Evolutionary conservation across 2,888 invertebrate species (phyloP), one percentile per base, ranked within the genome.

Genomic region (Sinhomidia bicolor): DNA sequence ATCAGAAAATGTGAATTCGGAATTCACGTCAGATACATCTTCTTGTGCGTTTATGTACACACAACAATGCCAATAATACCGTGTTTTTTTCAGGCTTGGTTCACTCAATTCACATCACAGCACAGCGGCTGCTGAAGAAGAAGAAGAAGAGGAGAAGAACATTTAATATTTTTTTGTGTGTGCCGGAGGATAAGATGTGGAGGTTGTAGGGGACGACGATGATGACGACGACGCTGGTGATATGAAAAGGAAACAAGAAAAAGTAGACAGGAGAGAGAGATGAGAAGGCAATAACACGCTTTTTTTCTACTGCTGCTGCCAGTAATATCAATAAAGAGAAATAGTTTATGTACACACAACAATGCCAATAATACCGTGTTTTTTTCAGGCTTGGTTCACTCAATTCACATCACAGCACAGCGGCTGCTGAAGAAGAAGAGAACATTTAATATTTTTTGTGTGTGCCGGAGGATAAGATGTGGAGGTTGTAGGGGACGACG

Each of bases 291-390:
- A 85, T 85, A 76, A 60, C 9, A 14, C 51, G 32, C 78, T 78
- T 29, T n/a, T n/a, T n/a, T n/a, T n/a, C n/a, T n/a, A n/a, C n/a
- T n/a, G n/a, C n/a, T 47, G 5, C 76, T 71, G 6, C 74, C 10
- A 54, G 74, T 76, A 78, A 85, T 78, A 51, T 36, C 78, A 85
- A 85, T 85, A 85, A 85, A 85, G 78, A 85, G 78, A 65, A 78
- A 65, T 60, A n/a, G 7, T 36, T n/a, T n/a, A n/a, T n/a, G n/a
- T n/a, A n/a, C n/a, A n/a, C n/a, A n/a, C n/a, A 41, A 41, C 41
- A 41, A 41, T 79, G 44, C 9, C n/a, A n/a, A n/a, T n/a, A n/a
- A 17, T 32, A 9, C 29, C 51, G 23, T 79, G 54, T 79, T 79
- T 57, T 79, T 51, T 20, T 57, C 6, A 54, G 23, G 47, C 41